A percentile compares a stretch with the other conserved stretches of the same genome.
Conservation (phyloP, 37 sponge, comb jelly and placozoan species). For the Haliclona indistincta region DNA sequence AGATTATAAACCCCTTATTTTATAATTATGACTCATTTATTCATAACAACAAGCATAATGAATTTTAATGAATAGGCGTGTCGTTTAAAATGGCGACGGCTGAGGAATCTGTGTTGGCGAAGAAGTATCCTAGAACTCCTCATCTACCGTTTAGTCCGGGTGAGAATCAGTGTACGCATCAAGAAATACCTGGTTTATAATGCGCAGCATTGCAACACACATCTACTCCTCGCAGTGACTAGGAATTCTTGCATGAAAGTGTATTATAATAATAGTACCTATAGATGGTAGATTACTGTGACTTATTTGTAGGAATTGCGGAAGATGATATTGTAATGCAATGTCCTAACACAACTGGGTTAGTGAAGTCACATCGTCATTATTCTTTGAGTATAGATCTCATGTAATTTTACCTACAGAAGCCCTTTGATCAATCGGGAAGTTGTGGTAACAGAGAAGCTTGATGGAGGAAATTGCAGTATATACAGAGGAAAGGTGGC, state of each 20-base stretch:
- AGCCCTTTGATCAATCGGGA: conserved; percentile 51
- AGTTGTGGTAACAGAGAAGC: conserved; percentile 74
- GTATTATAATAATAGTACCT: neutral
- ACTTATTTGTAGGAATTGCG: neutral
- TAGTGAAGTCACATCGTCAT: too few species aligned
- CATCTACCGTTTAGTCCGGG: conserved; percentile 82
- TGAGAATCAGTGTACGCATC: neutral
- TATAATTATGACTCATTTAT: too few species aligned
- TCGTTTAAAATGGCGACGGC: too few species aligned
- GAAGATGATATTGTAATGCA: conserved; percentile 13
- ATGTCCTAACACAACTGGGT: too few species aligned
- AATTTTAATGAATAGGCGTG: too few species aligned
- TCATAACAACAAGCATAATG: too few species aligned
- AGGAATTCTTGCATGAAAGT: neutral
- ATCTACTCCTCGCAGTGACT: neutral
- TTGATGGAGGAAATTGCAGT: conserved; percentile 83
- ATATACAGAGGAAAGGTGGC: conserved; percentile 66
- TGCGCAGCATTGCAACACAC: neutral
- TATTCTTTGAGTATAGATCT: too few species aligned
- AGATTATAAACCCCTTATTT: too few species aligned
- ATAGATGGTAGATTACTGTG: neutral
- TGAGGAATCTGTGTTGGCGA: too few species aligned
- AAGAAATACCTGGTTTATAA: neutral
- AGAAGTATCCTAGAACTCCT: conserved; percentile 76
- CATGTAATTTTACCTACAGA: neutral